Evolutionary conservation across 2,888 invertebrate genomes (phyloP), one percentile per base, ranked within the genome.

Genomic region (Phlogophora meticulosa): DNA sequence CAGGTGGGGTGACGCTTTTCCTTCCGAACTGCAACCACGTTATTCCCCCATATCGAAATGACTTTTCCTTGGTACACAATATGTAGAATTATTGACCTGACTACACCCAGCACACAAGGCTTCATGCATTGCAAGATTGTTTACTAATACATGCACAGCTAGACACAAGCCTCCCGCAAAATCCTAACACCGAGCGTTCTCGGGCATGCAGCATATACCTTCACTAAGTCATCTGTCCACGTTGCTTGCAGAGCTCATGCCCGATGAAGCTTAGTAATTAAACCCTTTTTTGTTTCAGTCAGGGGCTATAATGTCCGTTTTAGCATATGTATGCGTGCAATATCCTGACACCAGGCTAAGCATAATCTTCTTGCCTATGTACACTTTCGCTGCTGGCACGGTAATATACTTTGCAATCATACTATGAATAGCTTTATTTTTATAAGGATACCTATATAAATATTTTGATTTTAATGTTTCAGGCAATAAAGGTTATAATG

Each of bases 281-380:
- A n/a, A 2, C 10, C 49, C 13, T 57, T 36, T 43, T 40, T 15
- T 49, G 70, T 96, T 96, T 80, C 93, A 99, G 98, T 99, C 99
- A 38, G 99, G 99, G 68, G 99, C 99, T 56, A 98, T 99, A 81
- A 98, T 99, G 97, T 97, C 98, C 28, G 96, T 99, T 55, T 92
- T 99, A 70, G 98, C 98, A 28, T 98, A 97, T 88, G 97, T 98
- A 1, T 99, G 99, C 90, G 96, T 97, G 57, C 97, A 98, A 87
- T 98, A 97, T 92, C 99, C 99, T 7, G 98, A 99, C 78, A 97
- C 98, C n/a, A 96, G 97, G 89, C 95, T 99, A 65, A 97, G 97
- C 85, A 98, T 99, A 70, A 97, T 99, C 68, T 98, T 99, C 90
- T 89, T 99, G 79, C 99, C 99, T 5, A 97, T 98, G 95, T 96